phyloP scores from a whole-genome alignment of 2,888 invertebrate species.

The Megalurothrips usitatus region DNA sequence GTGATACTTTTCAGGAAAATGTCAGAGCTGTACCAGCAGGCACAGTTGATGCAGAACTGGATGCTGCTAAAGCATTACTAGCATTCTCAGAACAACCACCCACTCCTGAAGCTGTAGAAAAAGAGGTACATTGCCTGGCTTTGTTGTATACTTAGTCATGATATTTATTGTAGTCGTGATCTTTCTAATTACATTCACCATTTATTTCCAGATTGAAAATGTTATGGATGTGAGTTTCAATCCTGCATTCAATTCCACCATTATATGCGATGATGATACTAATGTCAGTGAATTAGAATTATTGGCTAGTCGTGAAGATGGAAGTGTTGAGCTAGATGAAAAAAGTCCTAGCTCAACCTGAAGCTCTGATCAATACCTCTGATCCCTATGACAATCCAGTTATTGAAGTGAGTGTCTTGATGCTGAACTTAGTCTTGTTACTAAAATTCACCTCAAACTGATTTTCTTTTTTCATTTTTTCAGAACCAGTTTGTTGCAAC shows the following conservation, averaged over 20 bases:
- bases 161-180: too few species aligned
- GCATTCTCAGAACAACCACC: not conserved
- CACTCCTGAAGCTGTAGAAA: constrained; percentile 1
- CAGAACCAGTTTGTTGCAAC: not conserved
- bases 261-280: not conserved
- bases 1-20: not conserved
- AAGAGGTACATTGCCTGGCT: not conserved
- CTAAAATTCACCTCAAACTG: not conserved
- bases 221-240: not conserved
- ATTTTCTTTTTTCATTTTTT: not conserved
- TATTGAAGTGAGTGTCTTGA: not conserved
- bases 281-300: not conserved
- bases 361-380: not conserved
- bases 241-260: not conserved
- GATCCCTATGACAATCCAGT: constrained; percentile 6
- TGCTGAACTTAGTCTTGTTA: not conserved
- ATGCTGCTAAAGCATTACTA: not conserved
- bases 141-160: not conserved
- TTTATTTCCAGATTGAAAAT: not conserved
- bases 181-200: not conserved
- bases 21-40: not conserved
- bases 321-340: constrained; percentile 5
- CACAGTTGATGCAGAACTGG: not conserved
- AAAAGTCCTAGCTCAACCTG: not conserved
- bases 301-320: not conserved